Evolutionary conservation across 2,888 invertebrate genomes (phyloP).

Genomic region (Schizotus pectinicornis): DNA sequence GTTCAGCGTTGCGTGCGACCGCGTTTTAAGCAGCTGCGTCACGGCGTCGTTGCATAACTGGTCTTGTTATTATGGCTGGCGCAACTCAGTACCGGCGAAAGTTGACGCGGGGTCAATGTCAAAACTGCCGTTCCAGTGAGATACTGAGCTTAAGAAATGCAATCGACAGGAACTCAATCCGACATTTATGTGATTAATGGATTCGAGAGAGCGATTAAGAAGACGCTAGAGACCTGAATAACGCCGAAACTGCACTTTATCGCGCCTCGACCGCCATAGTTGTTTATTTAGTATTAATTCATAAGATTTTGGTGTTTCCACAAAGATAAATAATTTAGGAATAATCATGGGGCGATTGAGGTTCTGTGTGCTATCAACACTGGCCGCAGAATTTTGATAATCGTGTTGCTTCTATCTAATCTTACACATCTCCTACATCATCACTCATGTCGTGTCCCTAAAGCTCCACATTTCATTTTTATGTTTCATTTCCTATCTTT

Average conservation of each 20-base stretch:
- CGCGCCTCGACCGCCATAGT: no score
- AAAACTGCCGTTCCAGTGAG: constrained; percentile 26
- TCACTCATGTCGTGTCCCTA: constrained; percentile 7
- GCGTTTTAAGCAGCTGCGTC: constrained; percentile 19
- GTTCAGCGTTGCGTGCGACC: constrained; percentile 18
- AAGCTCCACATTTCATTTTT: constrained; percentile 8
- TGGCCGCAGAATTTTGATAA: no score
- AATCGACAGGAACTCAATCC: constrained; percentile 14
- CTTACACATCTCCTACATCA: constrained; percentile 1
- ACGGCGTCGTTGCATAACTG: constrained; percentile 26
- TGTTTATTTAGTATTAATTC: no score
- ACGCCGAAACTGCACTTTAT: no score
- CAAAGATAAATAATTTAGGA: no score
- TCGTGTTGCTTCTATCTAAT: constrained; percentile 4
- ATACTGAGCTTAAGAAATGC: not conserved
- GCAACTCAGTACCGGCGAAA: constrained; percentile 33
- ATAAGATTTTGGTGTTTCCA: no score
- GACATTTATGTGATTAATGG: constrained; percentile 19
- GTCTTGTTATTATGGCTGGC: constrained; percentile 26
- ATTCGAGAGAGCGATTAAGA: constrained; percentile 13
- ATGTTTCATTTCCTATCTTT: constrained; percentile 9
- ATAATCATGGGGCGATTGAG: no score
- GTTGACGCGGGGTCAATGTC: constrained; percentile 39
- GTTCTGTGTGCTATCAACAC: no score
- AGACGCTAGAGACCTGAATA: no score